Evolutionary conservation across 2,888 invertebrate genomes (phyloP), one percentile per base, ranked within the genome.

Genomic region (Drosophila prolongata): DNA sequence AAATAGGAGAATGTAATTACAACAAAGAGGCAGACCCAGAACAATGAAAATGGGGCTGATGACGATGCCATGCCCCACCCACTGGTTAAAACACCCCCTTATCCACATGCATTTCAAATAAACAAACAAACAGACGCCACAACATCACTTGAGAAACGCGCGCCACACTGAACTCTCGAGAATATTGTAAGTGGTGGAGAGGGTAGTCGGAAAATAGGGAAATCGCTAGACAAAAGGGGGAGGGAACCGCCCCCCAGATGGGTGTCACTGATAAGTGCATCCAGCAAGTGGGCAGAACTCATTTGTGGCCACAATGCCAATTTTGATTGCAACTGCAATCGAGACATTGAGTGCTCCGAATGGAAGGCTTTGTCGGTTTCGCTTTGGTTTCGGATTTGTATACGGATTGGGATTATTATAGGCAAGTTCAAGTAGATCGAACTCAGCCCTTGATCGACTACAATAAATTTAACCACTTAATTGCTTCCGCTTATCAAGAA

Each of bases 281-380:
- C 43, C 11, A 37, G 66, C 46, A 53, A 52, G 62, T 71, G 57
- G 44, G 50, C 52, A 40, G 50, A 77, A 58, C 75, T 59, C 70
- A 79, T 79, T 70, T 65, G 77, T 52, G 56, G 67, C 77, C 57
- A 66, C 80, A 80, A 72, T 73, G 69, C 74, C 79, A 75, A 78
- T 80, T 70, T 70, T 72, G 75, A 70, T 87, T 80, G 88, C 81
- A 87, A 83, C 83, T 79, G 83, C 83, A 74, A 80, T 83, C 78
- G 83, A 87, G 81, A 65, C 78, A 83, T 76, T 81, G 80, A 87
- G 86, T 83, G 79, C 72, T 73, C 62, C 56, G 67, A 68, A 54
- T 14, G 55, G 52, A 49, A 46, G 64, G 52, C 37, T 30, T 38
- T 24, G 46, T 27, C n/a, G n/a, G 46, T 30, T 58, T 6, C 57